These are phyloP conservation scores for Drosophila mimetica DNA, from an alignment of 2,888 invertebrate genomes.

Conservation along the genomic window DNA sequence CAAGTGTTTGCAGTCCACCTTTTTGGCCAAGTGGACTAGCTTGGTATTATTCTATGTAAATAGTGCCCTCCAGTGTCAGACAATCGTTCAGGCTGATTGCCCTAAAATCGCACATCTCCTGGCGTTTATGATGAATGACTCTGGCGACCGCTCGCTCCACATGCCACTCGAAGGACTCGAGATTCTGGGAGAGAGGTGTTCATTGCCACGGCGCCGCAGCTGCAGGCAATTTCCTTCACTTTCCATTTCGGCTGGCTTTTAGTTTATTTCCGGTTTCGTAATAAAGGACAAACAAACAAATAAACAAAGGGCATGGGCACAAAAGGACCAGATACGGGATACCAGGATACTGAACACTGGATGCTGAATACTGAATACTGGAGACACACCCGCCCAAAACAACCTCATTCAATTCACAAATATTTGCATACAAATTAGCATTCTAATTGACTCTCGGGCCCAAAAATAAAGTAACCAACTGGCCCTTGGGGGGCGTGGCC, in stretches of 20 bases:
- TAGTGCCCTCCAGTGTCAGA: background rate
- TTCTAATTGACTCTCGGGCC: slow-evolving; percentile 76
- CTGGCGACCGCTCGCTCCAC: background rate
- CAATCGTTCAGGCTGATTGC: slow-evolving; percentile 15
- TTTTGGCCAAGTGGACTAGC: background rate
- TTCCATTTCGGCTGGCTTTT: slow-evolving; percentile 41
- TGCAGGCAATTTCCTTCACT: slow-evolving; percentile 70
- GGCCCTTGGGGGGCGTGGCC: slow-evolving; percentile 16
- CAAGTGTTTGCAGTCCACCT: background rate
- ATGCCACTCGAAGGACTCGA: slow-evolving; percentile 11
- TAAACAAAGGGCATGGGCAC: slow-evolving; percentile 27
- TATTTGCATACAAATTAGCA: slow-evolving; percentile 79
- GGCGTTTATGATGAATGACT: slow-evolving; percentile 23
- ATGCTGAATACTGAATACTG: background rate
- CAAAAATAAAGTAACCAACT: slow-evolving; percentile 64
- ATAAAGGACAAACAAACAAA: slow-evolving; percentile 60
- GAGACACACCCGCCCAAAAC: slow-evolving; percentile 3
- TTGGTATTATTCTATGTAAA: background rate
- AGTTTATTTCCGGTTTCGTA: slow-evolving; percentile 71
- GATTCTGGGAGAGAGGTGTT: slow-evolving; percentile 46
- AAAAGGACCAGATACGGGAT: slow-evolving; percentile 14
- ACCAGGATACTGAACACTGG: background rate
- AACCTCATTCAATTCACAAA: slow-evolving; percentile 61
- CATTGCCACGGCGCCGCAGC: slow-evolving; percentile 64
- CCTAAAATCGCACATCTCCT: slow-evolving; percentile 16